Evolutionary conservation across 2,113 vertebrate genomes (phyloP).

Genomic region (Marcusenius ussheri): DNA sequence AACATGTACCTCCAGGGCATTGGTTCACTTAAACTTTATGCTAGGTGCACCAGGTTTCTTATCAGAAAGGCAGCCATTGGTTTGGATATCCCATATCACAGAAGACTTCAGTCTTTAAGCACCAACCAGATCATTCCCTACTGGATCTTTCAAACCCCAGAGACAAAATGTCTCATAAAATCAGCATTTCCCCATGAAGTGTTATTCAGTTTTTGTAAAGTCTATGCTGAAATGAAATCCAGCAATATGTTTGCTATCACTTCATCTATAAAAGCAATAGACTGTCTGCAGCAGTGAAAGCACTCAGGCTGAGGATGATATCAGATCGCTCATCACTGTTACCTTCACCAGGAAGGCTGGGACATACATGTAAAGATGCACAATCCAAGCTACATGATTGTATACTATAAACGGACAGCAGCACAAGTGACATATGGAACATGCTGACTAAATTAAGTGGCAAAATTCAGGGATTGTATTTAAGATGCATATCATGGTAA

Average conservation of each 20-base stretch:
- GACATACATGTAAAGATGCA: not conserved
- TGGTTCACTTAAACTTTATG: not conserved
- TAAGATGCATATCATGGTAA: not conserved
- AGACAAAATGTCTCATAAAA: slow-evolving; percentile 1
- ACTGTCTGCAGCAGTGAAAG: not conserved
- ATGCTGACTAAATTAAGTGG: not conserved
- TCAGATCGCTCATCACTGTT: not conserved
- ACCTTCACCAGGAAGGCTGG: not conserved
- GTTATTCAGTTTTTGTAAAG: not conserved
- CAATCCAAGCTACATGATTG: not conserved
- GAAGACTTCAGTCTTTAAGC: not conserved
- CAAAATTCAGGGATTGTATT: not conserved
- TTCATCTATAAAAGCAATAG: slow-evolving; percentile 2
- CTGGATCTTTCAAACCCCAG: not conserved
- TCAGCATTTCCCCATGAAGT: not conserved
- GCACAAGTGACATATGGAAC: not conserved
- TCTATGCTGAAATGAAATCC: not conserved
- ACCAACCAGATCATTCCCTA: not conserved
- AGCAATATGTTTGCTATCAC: not conserved
- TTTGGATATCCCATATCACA: not conserved
- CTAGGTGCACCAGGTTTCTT: not conserved
- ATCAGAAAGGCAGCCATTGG: not conserved
- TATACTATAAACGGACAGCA: not conserved
- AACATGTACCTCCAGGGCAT: slow-evolving; percentile 21
- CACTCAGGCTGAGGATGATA: not conserved